These are phyloP conservation scores for Myripristis murdjan DNA, from an alignment of 2,797 vertebrate genomes.

Conservation along the genomic window DNA sequence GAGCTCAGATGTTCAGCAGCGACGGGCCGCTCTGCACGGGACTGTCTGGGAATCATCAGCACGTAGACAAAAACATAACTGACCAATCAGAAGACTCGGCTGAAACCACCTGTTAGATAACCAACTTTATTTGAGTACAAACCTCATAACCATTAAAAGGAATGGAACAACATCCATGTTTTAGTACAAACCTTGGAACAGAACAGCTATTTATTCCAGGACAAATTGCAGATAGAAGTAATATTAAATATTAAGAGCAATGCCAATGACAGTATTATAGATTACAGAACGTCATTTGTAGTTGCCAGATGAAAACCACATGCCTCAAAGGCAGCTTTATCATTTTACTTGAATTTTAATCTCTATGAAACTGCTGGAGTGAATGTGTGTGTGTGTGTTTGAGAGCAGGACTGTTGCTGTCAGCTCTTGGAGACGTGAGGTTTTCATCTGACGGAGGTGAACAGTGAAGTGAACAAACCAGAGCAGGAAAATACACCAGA, in stretches of 20 bases:
- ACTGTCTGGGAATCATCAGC: no score
- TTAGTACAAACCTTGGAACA: slow-evolving; percentile 27
- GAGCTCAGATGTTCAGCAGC: no score
- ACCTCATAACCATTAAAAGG: slow-evolving; percentile 52
- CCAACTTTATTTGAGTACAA: slow-evolving; percentile 73
- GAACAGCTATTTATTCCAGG: slow-evolving; percentile 42
- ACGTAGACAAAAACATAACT: no score
- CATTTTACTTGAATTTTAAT: no score
- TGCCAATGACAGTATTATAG: slow-evolving; percentile 9
- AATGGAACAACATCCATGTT: slow-evolving; percentile 35
- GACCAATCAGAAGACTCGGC: no score
- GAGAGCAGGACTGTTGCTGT: background rate
- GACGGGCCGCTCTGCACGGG: no score
- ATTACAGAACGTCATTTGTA: background rate
- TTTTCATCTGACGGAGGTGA: background rate
- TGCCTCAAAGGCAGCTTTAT: no score
- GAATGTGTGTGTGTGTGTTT: no score
- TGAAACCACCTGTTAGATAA: background rate
- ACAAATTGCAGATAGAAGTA: slow-evolving; percentile 40
- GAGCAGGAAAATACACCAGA: background rate
- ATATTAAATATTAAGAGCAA: slow-evolving; percentile 43
- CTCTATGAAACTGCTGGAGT: no score
- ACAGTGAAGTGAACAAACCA: no score
- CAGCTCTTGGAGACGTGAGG: background rate
- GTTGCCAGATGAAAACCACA: no score